These are phyloP conservation scores for Papilio helenus DNA, from an alignment of 1,140 invertebrate genomes.

Conservation along the genomic window DNA sequence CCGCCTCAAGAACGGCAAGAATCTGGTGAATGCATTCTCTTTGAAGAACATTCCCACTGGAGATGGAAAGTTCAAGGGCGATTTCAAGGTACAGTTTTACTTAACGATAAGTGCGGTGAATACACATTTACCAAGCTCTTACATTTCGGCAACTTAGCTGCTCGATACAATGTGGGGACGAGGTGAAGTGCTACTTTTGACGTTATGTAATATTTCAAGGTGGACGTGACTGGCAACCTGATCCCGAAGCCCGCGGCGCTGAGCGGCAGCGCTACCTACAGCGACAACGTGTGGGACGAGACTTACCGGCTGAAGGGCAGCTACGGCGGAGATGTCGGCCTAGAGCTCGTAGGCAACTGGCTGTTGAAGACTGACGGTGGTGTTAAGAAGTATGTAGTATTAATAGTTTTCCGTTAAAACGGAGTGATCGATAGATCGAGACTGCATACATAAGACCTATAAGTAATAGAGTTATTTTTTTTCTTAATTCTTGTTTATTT, in stretches of 20 bases:
- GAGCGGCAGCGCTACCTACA: slow-evolving; percentile 51
- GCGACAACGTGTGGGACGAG: slow-evolving; percentile 60
- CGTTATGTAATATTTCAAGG: neutral
- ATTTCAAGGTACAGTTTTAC: slow-evolving; percentile 63
- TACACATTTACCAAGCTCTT: neutral
- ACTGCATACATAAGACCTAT: no score
- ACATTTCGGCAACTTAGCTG: no score
- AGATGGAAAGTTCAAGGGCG: slow-evolving; percentile 61
- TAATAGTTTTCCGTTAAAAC: neutral
- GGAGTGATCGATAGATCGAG: no score
- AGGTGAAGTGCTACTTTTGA: no score
- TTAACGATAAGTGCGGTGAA: neutral
- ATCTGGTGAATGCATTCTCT: slow-evolving; percentile 68
- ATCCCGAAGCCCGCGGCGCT: slow-evolving; percentile 70
- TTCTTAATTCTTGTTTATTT: neutral
- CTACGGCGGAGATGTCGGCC: slow-evolving; percentile 68
- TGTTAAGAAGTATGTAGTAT: slow-evolving; percentile 59
- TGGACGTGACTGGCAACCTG: slow-evolving; percentile 65
- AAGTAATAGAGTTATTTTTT: no score
- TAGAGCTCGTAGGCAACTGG: slow-evolving; percentile 56
- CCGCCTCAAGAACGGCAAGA: slow-evolving; percentile 72
- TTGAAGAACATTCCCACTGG: slow-evolving; percentile 70
- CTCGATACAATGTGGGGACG: no score
- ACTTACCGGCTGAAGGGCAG: slow-evolving; percentile 71
- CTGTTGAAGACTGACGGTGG: slow-evolving; percentile 51